These are phyloP conservation scores for Carabus problematicus DNA, from an alignment of 2,888 invertebrate species.

Conservation along the genomic window DNA sequence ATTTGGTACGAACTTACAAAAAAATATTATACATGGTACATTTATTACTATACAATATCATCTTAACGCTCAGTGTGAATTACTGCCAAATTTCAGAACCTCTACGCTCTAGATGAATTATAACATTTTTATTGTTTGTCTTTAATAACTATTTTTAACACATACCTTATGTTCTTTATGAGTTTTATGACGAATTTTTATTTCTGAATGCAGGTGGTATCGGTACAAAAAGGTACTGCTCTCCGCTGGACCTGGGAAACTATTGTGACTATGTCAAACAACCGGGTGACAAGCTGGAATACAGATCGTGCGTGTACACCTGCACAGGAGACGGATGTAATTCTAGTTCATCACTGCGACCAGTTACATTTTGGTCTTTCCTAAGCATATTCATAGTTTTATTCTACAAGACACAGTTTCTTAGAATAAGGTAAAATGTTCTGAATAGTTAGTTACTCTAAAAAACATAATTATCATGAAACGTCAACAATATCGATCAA, in stretches of 20 bases:
- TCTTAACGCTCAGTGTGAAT: too few species aligned
- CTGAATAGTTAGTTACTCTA: too few species aligned
- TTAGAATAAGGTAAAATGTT: background rate
- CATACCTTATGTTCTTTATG: background rate
- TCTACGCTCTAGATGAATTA: too few species aligned
- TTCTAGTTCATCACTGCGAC: slow-evolving; percentile 51
- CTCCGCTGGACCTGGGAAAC: slow-evolving; percentile 84
- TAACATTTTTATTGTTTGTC: background rate
- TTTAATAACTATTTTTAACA: too few species aligned
- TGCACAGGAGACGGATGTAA: slow-evolving; percentile 87
- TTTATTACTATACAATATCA: too few species aligned
- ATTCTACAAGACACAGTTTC: slow-evolving; percentile 15
- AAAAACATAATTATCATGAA: too few species aligned
- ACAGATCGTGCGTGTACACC: slow-evolving; percentile 88
- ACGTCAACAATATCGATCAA: too few species aligned
- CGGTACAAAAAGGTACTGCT: slow-evolving; percentile 87
- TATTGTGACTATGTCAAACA: slow-evolving; percentile 88
- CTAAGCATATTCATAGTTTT: slow-evolving; percentile 7
- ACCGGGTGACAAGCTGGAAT: slow-evolving; percentile 83
- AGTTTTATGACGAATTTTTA: background rate
- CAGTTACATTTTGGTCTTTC: slow-evolving; percentile 26
- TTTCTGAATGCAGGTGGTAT: slow-evolving; percentile 74
- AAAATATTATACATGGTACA: too few species aligned
- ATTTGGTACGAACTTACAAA: too few species aligned
- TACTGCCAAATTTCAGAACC: background rate